Evolutionary conservation across 2,113 vertebrate species (phyloP).

Genomic region (Ptilorrhoa leucosticta): DNA sequence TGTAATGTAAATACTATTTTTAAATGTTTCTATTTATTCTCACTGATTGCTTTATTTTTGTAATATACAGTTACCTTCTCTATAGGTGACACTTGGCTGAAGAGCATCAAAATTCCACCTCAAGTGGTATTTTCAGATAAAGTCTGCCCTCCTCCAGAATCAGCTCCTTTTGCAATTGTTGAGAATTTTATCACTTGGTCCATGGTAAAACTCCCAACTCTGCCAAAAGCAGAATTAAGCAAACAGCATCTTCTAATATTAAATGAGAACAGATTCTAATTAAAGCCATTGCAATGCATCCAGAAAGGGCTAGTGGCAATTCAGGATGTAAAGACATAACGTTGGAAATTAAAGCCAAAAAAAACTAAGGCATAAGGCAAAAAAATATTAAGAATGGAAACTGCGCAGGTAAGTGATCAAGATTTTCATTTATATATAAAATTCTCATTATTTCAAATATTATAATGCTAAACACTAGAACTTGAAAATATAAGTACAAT

Average conservation of each 20-base stretch:
- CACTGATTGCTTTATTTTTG: background rate
- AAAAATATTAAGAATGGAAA: slow-evolving; percentile 15
- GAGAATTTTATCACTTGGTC: background rate
- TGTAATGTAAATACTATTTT: background rate
- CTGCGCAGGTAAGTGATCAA: background rate
- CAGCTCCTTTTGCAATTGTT: background rate
- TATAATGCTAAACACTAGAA: slow-evolving; percentile 49
- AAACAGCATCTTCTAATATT: background rate
- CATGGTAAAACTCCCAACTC: background rate
- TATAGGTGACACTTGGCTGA: slow-evolving; percentile 27
- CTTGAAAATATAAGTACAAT: slow-evolving; percentile 42
- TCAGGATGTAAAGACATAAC: background rate
- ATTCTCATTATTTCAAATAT: slow-evolving; percentile 59
- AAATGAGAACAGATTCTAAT: background rate
- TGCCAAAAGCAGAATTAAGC: background rate
- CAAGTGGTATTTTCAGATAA: background rate
- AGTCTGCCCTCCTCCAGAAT: background rate
- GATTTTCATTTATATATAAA: slow-evolving; percentile 48
- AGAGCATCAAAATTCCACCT: background rate
- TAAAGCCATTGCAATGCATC: background rate
- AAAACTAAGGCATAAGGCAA: slow-evolving; percentile 14
- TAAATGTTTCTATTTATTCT: background rate
- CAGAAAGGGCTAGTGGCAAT: background rate
- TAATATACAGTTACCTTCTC: background rate
- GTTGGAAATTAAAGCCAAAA: slow-evolving; percentile 45